Evolutionary conservation across 2,888 invertebrate species (phyloP).

Genomic region (Nemotelus nigrinus): DNA sequence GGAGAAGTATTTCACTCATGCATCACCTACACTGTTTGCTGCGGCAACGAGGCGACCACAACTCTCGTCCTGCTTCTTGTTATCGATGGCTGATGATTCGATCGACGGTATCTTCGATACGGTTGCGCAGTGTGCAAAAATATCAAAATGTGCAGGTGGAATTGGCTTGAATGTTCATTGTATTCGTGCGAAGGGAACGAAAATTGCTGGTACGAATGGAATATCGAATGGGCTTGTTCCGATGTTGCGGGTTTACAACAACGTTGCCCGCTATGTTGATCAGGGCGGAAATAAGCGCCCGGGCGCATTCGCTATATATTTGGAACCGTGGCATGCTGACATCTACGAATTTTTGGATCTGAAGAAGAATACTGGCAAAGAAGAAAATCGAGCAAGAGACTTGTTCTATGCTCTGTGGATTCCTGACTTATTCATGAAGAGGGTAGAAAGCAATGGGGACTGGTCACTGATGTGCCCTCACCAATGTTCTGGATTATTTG

Average conservation of each 20-base stretch:
- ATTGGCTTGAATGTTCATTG: conserved; percentile 97
- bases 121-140: conserved; percentile 90
- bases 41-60: conserved; percentile 93
- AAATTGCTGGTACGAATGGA: conserved; percentile 94
- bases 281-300: conserved; percentile 98
- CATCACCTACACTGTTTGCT: conserved; percentile 96
- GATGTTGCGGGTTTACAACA: conserved; percentile 94
- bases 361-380: conserved; percentile 95
- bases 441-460: conserved; percentile 82
- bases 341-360: conserved; percentile 94
- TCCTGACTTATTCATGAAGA: conserved; percentile 97
- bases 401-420: conserved; percentile 98
- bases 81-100: conserved; percentile 94
- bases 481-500: conserved; percentile 87
- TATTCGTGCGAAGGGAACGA: conserved; percentile 90
- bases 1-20: conserved; percentile 96
- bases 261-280: conserved; percentile 95
- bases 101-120: conserved; percentile 96
- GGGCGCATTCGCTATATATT: conserved; percentile 96
- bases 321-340: conserved; percentile 99
- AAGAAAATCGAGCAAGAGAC: conserved; percentile 93
- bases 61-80: conserved; percentile 92
- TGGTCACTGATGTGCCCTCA: conserved; percentile 99
- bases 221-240: conserved; percentile 95
- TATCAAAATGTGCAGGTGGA: conserved; percentile 97